Evolutionary conservation across 1,140 invertebrate species (phyloP), one percentile per base, ranked within the genome.

Genomic region (Ips nitidus): DNA sequence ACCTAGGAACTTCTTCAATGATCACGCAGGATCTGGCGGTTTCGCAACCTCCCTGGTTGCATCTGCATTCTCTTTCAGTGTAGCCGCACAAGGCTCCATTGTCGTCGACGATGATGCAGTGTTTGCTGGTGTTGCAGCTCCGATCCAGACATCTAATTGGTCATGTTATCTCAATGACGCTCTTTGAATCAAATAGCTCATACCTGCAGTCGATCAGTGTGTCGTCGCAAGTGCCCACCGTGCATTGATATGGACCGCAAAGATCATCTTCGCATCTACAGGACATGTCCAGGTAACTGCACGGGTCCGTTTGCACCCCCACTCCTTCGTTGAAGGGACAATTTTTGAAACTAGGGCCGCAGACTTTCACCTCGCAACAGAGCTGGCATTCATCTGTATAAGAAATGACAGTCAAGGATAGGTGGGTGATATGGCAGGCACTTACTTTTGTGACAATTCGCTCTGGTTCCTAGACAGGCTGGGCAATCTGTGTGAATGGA

Each of bases 371-470:
- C 47, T 69, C 50, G 41, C 66, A 69, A 40, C 66, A 69, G 1
- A 69, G 41, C 41, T 61, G 39, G 39, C 66, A 69, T 38, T 52
- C 45, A 36, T 53, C 66, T 69, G 56, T 37, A 61, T 22, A 58
- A 39, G 22, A 4, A 58, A 41, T 8, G 22, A 40, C 37, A 7
- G 5, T 55, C 1, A 6, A 8, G 53, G 8, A 37, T 37, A 36
- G 52, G 5, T n/a, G 4, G 4, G 4, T 36, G 4, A 53, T 36
- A 45, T 45, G 4, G 43, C 8, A 45, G 4, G 4, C 43, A 41
- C 63, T 59, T 66, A 71, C 63, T 62, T 47, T 60, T 38, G 37
- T 71, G 69, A 40, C 62, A 71, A 41, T 60, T 65, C 1, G 60
- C 63, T 45, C 43, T 59, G 5, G 62, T 41, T n/a, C 50, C 55